These are phyloP conservation scores for Sardina pilchardus DNA, from an alignment of 2,113 vertebrate genomes.

Conservation along the genomic window DNA sequence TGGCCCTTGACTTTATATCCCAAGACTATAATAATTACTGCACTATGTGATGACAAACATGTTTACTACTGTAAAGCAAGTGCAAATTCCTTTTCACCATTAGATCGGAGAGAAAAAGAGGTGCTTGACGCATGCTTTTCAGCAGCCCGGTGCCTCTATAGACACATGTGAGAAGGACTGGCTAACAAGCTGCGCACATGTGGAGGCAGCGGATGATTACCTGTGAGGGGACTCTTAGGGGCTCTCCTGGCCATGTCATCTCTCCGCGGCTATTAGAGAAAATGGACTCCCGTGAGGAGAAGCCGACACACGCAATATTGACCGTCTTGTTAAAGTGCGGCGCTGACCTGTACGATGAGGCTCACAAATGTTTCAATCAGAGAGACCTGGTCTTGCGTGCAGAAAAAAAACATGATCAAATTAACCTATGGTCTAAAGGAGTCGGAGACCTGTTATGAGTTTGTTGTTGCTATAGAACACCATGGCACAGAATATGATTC, in stretches of 20 bases:
- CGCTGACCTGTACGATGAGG: conserved; percentile 44
- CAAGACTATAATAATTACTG: neutral
- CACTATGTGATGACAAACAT: neutral
- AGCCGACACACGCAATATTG: conserved; percentile 41
- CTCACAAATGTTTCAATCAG: conserved; percentile 53
- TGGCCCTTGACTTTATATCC: neutral
- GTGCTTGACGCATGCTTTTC: neutral
- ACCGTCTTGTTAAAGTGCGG: conserved; percentile 52
- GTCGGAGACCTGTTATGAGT: neutral
- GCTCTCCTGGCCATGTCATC: conserved; percentile 32
- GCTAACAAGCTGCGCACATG: conserved; percentile 44
- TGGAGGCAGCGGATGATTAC: conserved; percentile 50
- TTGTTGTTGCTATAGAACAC: neutral
- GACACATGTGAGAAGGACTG: neutral
- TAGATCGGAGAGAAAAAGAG: neutral
- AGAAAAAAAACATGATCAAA: neutral
- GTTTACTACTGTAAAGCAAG: neutral
- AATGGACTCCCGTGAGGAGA: conserved; percentile 38
- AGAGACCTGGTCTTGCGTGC: conserved; percentile 3
- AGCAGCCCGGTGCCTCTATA: neutral
- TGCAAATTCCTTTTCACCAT: neutral
- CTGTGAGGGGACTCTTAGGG: conserved; percentile 38
- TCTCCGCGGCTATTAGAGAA: conserved; percentile 58
- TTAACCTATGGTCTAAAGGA: neutral
- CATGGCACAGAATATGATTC: neutral